Conservation (phyloP, 2,888 invertebrate species). For the Fragum whitleyi region DNA sequence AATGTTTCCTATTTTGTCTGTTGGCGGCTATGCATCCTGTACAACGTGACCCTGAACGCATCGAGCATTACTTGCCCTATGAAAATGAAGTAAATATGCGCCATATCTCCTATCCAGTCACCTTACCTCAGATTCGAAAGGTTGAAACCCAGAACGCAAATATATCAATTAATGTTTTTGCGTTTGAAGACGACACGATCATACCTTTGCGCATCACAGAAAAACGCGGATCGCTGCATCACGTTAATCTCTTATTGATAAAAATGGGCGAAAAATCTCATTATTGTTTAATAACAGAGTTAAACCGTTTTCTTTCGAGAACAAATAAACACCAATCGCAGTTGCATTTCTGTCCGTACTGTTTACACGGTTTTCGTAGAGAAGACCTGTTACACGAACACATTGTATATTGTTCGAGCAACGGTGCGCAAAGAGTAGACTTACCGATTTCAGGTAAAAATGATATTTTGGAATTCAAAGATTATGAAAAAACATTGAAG, state of each 20-base stretch:
- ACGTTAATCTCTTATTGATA: conserved; percentile 52
- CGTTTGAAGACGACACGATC: conserved; percentile 42
- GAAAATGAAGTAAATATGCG: conserved; percentile 40
- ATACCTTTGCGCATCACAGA: conserved; percentile 40
- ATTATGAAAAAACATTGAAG: too few species aligned
- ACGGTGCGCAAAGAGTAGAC: conserved; percentile 45
- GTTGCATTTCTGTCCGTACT: conserved; percentile 40
- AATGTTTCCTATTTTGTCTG: conserved; percentile 45
- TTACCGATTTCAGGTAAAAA: conserved; percentile 42
- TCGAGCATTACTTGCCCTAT: conserved; percentile 29
- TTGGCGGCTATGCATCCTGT: conserved; percentile 46
- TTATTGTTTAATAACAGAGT: conserved; percentile 50
- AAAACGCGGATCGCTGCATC: conserved; percentile 27
- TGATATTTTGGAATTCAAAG: too few species aligned
- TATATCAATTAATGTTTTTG: conserved; percentile 55
- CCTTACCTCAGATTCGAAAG: conserved; percentile 33
- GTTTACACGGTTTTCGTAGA: too few species aligned
- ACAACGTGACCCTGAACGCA: conserved; percentile 17
- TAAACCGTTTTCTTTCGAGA: conserved; percentile 49
- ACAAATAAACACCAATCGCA: conserved; percentile 17
- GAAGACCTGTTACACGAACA: conserved; percentile 37
- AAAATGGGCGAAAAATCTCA: conserved; percentile 38
- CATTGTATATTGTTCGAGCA: conserved; percentile 29
- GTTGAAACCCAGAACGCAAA: conserved; percentile 49
- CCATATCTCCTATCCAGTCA: conserved; percentile 40